phyloP scores from a whole-genome alignment of 1,140 invertebrate species.

The Eufriesea mexicana region DNA sequence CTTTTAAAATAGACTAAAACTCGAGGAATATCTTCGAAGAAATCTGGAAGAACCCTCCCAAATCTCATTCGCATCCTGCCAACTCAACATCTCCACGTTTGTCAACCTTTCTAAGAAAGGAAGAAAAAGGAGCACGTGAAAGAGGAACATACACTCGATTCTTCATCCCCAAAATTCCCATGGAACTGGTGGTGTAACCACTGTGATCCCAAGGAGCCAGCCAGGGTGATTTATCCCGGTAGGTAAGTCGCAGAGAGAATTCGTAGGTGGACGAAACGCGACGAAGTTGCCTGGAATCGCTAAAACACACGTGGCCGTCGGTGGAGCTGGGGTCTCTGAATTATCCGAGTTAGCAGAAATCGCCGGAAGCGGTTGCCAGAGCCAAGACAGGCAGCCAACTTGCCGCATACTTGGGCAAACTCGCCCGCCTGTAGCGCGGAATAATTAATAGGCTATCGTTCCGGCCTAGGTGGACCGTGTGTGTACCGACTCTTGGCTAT shows the following conservation, averaged over 20 bases:
- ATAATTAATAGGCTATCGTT: conserved; percentile 42
- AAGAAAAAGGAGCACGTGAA: too few species aligned
- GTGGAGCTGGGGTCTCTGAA: background rate
- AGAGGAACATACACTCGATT: too few species aligned
- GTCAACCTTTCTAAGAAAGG: too few species aligned
- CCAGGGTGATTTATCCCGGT: background rate
- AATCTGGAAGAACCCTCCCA: too few species aligned
- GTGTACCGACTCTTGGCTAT: background rate
- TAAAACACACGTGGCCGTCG: conserved; percentile 5
- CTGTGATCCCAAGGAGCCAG: background rate
- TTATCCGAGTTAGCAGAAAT: conserved; percentile 45
- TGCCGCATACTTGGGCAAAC: conserved; percentile 14
- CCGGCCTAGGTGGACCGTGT: background rate
- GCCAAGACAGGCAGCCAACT: conserved; percentile 1
- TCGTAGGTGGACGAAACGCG: conserved; percentile 8
- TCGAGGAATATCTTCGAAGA: too few species aligned
- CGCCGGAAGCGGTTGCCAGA: conserved; percentile 3
- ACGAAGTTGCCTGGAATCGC: background rate
- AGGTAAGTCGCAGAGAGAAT: background rate
- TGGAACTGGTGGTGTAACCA: background rate
- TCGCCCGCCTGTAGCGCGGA: conserved; percentile 3
- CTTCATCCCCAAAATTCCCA: background rate
- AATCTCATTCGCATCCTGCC: too few species aligned
- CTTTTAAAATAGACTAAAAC: too few species aligned
- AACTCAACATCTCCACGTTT: too few species aligned